A percentile compares a stretch with the other conserved stretches of the same genome.
phyloP scores from a whole-genome alignment of 2,797 vertebrate species.

The Fringilla coelebs region DNA sequence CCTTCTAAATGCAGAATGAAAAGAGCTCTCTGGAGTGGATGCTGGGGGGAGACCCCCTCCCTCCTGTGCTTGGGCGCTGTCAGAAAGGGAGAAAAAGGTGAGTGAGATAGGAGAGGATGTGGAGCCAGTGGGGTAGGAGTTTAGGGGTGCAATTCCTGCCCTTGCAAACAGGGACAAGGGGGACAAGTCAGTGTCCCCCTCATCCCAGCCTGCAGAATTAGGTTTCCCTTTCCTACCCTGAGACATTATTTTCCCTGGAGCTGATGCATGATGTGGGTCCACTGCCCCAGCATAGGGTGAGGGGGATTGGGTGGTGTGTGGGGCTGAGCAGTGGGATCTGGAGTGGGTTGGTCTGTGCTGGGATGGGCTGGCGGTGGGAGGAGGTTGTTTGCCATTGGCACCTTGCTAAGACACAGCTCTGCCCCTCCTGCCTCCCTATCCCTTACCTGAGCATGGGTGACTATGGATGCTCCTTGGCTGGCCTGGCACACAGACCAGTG shows the following conservation, averaged over 20 bases:
- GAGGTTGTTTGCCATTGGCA: not conserved
- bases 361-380: not conserved
- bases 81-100: not conserved
- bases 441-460: not conserved
- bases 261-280: fast-evolving
- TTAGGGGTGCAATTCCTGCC: not conserved
- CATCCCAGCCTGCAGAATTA: not conserved
- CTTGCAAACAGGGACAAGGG: not conserved
- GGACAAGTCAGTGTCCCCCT: not conserved
- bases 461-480: not conserved
- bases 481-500: not conserved
- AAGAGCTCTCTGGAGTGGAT: conserved; percentile 1
- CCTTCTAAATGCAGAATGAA: conserved; percentile 25
- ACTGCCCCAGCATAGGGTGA: fast-evolving
- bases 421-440: not conserved
- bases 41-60: not conserved
- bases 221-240: not conserved
- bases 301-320: not conserved
- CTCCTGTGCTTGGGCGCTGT: not conserved
- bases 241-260: not conserved
- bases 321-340: not conserved
- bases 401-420: not conserved
- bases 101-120: not conserved
- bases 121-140: not conserved
- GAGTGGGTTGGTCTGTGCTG: not conserved